These are phyloP conservation scores for Hydriomena furcata DNA, from an alignment of 2,888 invertebrate genomes.

Conservation along the genomic window DNA sequence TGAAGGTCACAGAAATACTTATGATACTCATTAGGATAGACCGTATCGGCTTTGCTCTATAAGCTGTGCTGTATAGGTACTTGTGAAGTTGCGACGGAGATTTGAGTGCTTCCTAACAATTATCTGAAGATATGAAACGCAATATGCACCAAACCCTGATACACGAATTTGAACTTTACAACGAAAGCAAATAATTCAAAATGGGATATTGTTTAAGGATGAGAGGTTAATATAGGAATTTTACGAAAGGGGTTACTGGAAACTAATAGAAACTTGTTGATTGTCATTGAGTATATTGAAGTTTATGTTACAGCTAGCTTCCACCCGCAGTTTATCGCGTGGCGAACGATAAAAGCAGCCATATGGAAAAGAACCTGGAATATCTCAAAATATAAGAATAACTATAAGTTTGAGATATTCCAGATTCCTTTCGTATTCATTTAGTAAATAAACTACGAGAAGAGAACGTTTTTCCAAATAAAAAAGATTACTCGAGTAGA, in stretches of 20 bases:
- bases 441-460: too few relatives aligned
- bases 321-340: too few relatives aligned
- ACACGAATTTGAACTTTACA: conserved; percentile 8
- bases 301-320: too few relatives aligned
- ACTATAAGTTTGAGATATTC: too few relatives aligned
- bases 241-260: neutral
- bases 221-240: conserved; percentile 4
- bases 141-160: conserved; percentile 14
- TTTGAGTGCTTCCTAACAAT: conserved; percentile 31
- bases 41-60: neutral
- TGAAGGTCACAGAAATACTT: too few relatives aligned
- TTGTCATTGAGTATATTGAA: conserved; percentile 2
- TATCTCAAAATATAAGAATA: too few relatives aligned
- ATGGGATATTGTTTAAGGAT: neutral
- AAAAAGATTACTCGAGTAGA: too few relatives aligned
- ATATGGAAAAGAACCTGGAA: too few relatives aligned
- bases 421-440: too few relatives aligned
- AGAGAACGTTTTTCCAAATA: too few relatives aligned
- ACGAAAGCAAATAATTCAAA: neutral
- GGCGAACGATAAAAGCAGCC: too few relatives aligned
- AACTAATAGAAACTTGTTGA: conserved; percentile 13
- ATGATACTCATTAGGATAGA: neutral
- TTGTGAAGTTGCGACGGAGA: conserved; percentile 39
- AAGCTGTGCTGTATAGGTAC: conserved; percentile 3
- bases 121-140: conserved; percentile 14